Conservation (phyloP, 1,140 invertebrate species). For the Diorhabda elongata region DNA sequence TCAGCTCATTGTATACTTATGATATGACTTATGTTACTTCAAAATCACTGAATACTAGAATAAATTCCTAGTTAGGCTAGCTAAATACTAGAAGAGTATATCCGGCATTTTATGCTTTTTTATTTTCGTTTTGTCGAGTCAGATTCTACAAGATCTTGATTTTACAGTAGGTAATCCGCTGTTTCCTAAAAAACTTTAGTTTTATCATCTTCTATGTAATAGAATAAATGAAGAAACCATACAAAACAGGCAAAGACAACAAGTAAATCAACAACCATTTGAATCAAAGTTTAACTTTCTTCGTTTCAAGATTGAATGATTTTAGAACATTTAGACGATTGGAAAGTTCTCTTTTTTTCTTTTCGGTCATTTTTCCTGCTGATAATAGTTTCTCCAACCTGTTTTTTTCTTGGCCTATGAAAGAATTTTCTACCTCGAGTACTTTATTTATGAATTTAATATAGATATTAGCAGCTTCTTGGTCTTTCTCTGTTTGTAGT, state of each 20-base stretch:
- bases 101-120: no score
- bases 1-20: no score
- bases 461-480: conserved; percentile 71
- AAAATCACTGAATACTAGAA: no score
- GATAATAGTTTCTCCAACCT: conserved; percentile 76
- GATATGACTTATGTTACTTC: no score
- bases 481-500: conserved; percentile 49
- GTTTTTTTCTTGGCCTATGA: conserved; percentile 74
- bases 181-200: no score
- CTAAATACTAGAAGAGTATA: no score
- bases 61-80: no score
- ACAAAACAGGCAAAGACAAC: conserved; percentile 5
- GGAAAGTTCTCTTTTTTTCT: conserved; percentile 81
- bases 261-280: conserved; percentile 12
- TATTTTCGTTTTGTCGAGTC: no score
- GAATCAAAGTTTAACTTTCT: conserved; percentile 39
- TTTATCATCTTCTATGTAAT: no score
- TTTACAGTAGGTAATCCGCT: no score
- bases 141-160: no score
- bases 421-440: conserved; percentile 75
- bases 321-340: conserved; percentile 82
- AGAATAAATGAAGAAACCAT: neutral
- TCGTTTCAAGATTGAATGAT: conserved; percentile 59
- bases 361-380: conserved; percentile 76
- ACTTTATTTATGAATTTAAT: conserved; percentile 82